These are phyloP conservation scores for Saccostrea glomerata DNA, from an alignment of 1,140 invertebrate genomes.

Conservation along the genomic window DNA sequence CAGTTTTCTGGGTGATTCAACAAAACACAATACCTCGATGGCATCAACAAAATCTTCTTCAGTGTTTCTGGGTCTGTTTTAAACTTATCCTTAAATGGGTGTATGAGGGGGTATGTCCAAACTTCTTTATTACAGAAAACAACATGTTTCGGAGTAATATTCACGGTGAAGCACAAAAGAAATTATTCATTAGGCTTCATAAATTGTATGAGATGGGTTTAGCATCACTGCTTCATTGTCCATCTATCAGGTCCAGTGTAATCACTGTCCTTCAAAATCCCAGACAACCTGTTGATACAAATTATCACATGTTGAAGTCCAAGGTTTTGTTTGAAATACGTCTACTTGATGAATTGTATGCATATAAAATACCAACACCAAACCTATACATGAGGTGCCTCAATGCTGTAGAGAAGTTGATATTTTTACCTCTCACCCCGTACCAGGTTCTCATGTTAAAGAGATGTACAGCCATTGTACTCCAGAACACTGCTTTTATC, in stretches of 20 bases:
- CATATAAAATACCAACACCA: neutral
- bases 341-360: neutral
- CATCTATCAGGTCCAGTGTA: neutral
- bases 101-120: neutral
- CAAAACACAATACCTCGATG: neutral
- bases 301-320: neutral
- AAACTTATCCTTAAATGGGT: neutral
- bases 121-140: neutral
- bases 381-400: neutral
- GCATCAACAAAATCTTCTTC: neutral
- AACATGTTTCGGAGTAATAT: constrained; percentile 7
- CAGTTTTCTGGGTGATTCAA: neutral
- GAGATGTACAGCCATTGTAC: too few species aligned
- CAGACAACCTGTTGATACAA: neutral
- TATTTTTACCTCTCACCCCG: neutral
- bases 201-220: neutral
- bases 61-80: neutral
- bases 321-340: neutral
- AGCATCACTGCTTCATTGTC: neutral
- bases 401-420: neutral
- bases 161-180: neutral
- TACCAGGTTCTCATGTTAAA: neutral
- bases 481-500: neutral
- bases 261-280: neutral
- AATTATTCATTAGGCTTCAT: neutral